Conservation (phyloP, 1,140 invertebrate species). For the Druon quercuslanigerum region DNA sequence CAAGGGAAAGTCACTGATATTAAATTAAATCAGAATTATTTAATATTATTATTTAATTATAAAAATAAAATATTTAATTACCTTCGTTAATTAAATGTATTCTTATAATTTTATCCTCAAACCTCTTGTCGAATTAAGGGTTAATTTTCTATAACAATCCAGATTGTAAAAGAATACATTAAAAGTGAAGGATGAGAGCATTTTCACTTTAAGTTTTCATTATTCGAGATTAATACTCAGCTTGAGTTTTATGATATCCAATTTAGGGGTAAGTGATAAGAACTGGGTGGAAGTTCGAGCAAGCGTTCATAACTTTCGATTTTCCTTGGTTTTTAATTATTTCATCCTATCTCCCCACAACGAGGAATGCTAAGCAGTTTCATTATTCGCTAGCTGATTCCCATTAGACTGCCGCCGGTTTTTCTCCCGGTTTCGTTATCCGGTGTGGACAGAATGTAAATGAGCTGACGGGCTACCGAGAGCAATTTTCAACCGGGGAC, state of each 20-base stretch:
- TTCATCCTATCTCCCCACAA: slow-evolving; percentile 62
- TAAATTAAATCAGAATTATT: no score
- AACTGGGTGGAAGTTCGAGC: slow-evolving; percentile 27
- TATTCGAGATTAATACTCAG: background rate
- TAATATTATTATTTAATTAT: no score
- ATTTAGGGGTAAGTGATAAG: slow-evolving; percentile 12
- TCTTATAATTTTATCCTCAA: no score
- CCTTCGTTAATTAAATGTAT: no score
- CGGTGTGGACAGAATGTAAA: slow-evolving; percentile 71
- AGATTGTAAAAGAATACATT: no score
- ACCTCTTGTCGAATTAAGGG: no score
- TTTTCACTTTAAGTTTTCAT: background rate
- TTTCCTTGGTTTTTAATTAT: slow-evolving; percentile 68
- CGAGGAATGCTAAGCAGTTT: slow-evolving; percentile 74
- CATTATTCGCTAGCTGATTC: slow-evolving; percentile 73
- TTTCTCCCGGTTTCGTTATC: slow-evolving; percentile 72
- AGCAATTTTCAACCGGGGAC: slow-evolving; percentile 58
- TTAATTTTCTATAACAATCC: no score
- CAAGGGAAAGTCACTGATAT: no score
- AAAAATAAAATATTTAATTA: no score
- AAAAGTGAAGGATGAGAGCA: no score
- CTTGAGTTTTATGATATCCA: slow-evolving; percentile 6
- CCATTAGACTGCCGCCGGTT: slow-evolving; percentile 71
- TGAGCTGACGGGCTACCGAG: slow-evolving; percentile 60
- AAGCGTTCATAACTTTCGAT: slow-evolving; percentile 64